Conservation (phyloP, 2,888 invertebrate species). For the Hoplodrina blanda region DNA sequence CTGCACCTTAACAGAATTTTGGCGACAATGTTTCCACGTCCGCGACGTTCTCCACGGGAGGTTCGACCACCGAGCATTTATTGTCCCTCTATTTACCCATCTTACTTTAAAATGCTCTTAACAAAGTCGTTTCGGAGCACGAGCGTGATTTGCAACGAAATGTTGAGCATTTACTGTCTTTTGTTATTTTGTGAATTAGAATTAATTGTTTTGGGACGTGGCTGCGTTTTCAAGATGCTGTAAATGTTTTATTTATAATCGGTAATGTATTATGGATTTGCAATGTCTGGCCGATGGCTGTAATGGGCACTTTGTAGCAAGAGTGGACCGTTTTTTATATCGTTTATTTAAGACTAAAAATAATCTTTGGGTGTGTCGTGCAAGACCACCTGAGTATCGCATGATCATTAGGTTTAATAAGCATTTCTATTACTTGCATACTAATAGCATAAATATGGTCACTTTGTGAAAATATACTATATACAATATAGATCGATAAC, state of each 20-base stretch:
- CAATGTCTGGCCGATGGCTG: not conserved
- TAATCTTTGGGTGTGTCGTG: not conserved
- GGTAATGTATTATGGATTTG: conserved; percentile 23
- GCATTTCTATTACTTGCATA: not conserved
- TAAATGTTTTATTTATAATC: conserved; percentile 50
- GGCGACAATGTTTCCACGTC: conserved; percentile 85
- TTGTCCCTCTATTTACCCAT: conserved; percentile 72
- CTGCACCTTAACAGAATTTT: conserved; percentile 75
- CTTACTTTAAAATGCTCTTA: conserved; percentile 69
- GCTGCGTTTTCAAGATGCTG: not conserved
- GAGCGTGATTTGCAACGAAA: conserved; percentile 65
- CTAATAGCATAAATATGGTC: not conserved
- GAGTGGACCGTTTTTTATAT: conserved; percentile 7
- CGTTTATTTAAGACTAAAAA: not conserved
- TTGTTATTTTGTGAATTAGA: conserved; percentile 54
- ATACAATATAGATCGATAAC: too few relatives aligned
- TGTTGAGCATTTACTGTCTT: conserved; percentile 44
- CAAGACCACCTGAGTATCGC: not conserved
- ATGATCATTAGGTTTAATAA: not conserved
- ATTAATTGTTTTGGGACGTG: conserved; percentile 49
- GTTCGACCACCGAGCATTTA: conserved; percentile 77
- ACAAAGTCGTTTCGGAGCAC: conserved; percentile 69
- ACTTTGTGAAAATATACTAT: too few relatives aligned
- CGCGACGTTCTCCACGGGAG: conserved; percentile 80
- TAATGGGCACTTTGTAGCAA: conserved; percentile 15